Percentiles rank a stretch among this genome's conserved stretches.
Evolutionary conservation across 2,888 invertebrate species (phyloP).

Genomic region (Oscheius myriophilus): DNA sequence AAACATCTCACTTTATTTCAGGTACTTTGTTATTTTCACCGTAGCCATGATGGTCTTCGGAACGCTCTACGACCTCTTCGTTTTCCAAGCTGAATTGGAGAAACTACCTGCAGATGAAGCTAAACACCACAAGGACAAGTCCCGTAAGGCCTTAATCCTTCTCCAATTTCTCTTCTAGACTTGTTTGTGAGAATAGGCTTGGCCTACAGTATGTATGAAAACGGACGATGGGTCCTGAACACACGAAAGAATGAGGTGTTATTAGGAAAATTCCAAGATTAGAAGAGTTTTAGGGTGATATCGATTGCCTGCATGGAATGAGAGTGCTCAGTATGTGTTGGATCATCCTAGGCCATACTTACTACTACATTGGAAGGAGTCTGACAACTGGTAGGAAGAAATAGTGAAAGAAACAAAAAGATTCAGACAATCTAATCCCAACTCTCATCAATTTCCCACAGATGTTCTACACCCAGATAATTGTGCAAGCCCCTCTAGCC

Average conservation of each 20-base stretch:
- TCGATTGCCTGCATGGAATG: slow-evolving; percentile 50
- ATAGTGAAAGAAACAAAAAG: not conserved
- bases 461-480: slow-evolving; percentile 71
- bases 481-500: slow-evolving; percentile 72
- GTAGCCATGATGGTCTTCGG: slow-evolving; percentile 63
- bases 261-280: not conserved
- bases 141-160: slow-evolving; percentile 24
- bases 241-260: slow-evolving; percentile 60
- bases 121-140: slow-evolving; percentile 5
- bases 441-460: slow-evolving; percentile 69
- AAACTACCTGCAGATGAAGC: slow-evolving; percentile 15
- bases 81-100: slow-evolving; percentile 41
- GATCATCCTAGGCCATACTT: slow-evolving; percentile 76
- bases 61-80: slow-evolving; percentile 66
- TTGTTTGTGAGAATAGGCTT: slow-evolving; percentile 53
- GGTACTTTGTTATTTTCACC: slow-evolving; percentile 61
- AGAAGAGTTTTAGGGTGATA: slow-evolving; percentile 31
- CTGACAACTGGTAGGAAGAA: slow-evolving; percentile 57
- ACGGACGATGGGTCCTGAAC: slow-evolving; percentile 72
- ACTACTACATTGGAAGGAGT: slow-evolving; percentile 69
- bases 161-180: slow-evolving; percentile 33
- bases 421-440: slow-evolving; percentile 67
- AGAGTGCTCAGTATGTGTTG: slow-evolving; percentile 76
- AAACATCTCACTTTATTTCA: slow-evolving; percentile 29
- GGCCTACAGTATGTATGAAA: slow-evolving; percentile 75